Evolutionary conservation across 2,797 vertebrate genomes (phyloP), one percentile per base, ranked within the genome.

Genomic region (Leucoraja ocellata): DNA sequence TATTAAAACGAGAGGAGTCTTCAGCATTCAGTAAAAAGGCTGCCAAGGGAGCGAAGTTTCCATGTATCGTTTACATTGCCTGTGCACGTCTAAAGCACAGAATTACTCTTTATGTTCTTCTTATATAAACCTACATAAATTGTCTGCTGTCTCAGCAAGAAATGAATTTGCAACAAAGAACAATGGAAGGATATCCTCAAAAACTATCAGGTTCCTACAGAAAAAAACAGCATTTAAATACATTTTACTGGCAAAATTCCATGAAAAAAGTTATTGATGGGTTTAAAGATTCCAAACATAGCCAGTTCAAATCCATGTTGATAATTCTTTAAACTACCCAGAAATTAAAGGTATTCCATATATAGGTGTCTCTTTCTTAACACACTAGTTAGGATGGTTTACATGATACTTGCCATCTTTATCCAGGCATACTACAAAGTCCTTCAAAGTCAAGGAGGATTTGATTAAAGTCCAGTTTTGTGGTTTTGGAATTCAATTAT

Each of bases 171-270:
- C 86, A 65, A 91, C 32, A 61, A 58, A 0, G n/a, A 88, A 91
- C 65, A 91, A 91, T 91, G 65, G 46, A 73, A 91, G 88, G 88
- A 91, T 91, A 91, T 71, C 88, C 65, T 91, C 65, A 91, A 90
- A n/a, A 68, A 71, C 28, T 32, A 18, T 65, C 63, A 90, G 32
- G 18, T 32, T 32, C 32, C 7, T 36, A 16, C 0, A 6, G 39
- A 71, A 71, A 71, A 68, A 2, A n/a, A 32, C n/a, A 65, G 63
- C 11, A 68, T 36, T 68, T 90, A 90, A 71, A 91, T 68, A 39
- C 8, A 68, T 39, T 91, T 39, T 21, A 91, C 61, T 68, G 65
- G 63, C 7, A 39, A 21, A 39, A 36, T 71, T 68, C 32, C n/a
- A 61, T 61, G 68, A 68, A 16, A 65, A 61, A 71, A 71, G 10